Evolutionary conservation across 2,797 vertebrate genomes (phyloP), one percentile per base, ranked within the genome.

Genomic region (Pipistrellus kuhlii): DNA sequence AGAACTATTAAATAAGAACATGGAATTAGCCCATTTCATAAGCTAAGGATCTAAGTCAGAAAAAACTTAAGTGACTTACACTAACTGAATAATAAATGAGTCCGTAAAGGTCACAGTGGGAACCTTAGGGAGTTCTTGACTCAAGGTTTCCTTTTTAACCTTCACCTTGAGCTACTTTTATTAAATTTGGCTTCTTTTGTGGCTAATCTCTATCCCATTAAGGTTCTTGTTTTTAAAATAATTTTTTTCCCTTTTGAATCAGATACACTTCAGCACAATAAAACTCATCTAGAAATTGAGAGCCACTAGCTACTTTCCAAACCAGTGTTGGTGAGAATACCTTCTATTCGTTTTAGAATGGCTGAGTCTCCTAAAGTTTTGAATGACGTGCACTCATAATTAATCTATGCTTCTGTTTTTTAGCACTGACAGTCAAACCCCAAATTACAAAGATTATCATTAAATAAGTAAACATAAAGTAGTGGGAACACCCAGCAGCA

Each of bases 111-210:
- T 48, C 46, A 87, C 35, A 81, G 51, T 20, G 62, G 87, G 62
- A 81, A 77, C 23, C 27, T 55, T 10, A 64, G 51, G 55, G 83
- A 64, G n/a, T 62, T 35, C n/a, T 59, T 81, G 55, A 92, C 38
- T 93, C 78, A 80, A 76, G 55, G 81, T 89, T 96, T 89, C 83
- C 83, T 94, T 85, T 85, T 48, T 66, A 93, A 35, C 15, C 30
- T 96, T 84, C 84, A 84, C 72, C 71, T 81, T 91, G n/a, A 88
- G 51, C 30, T 92, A 85, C 35, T 94, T 92, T 53, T 62, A 96
- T 84, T 81, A 96, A 95, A 91, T 68, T 32, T 86, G 69, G 38
- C 41, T 71, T 94, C 64, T 87, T 93, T 77, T 48, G 66, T 86
- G 48, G 41, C 68, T 86, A 69, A 92, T 88, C 23, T 80, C 68